Conservation (phyloP, 2,113 vertebrate species). For the Spizaetus ornatus region DNA sequence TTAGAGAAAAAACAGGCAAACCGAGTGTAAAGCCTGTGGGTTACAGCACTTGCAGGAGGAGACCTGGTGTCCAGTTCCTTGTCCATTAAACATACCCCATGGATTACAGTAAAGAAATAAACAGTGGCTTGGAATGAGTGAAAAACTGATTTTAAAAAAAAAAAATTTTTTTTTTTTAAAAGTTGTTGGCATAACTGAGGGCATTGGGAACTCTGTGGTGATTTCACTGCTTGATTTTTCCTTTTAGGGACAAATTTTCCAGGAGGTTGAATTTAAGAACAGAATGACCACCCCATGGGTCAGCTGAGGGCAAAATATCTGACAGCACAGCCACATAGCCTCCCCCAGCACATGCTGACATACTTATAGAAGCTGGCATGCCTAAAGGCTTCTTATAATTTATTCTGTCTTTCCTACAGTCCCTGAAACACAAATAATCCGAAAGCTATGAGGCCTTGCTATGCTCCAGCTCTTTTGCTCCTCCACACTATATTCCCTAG, state of each 20-base stretch:
- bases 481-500: background rate
- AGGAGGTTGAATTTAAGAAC: slow-evolving; percentile 6
- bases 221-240: background rate
- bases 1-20: background rate
- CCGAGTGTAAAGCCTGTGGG: rapidly evolving
- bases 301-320: background rate
- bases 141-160: background rate
- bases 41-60: background rate
- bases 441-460: background rate
- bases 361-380: background rate
- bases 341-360: background rate
- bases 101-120: background rate
- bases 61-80: background rate
- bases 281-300: slow-evolving; percentile 8
- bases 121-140: background rate
- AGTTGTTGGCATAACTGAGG: background rate
- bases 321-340: background rate
- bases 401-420: background rate
- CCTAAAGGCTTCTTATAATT: slow-evolving; percentile 20
- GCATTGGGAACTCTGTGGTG: background rate
- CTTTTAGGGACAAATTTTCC: background rate
- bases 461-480: background rate
- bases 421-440: slow-evolving; percentile 19
- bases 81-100: background rate
- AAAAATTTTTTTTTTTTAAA: background rate